These are phyloP conservation scores for Phalera bucephala DNA, from an alignment of 2,888 invertebrate species.

Conservation along the genomic window DNA sequence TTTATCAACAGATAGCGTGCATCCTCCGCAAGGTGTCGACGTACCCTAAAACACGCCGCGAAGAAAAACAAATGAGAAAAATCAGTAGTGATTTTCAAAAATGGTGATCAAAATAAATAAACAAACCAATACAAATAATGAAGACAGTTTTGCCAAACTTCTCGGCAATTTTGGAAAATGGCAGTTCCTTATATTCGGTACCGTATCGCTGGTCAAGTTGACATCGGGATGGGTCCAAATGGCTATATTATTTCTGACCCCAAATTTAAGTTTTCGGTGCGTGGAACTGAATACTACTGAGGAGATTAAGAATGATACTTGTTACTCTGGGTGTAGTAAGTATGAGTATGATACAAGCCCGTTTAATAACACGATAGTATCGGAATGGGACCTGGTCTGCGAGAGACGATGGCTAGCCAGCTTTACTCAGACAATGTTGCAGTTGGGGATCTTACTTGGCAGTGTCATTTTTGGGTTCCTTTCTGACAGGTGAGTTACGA, in stretches of 20 bases:
- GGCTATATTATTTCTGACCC: slow-evolving; percentile 88
- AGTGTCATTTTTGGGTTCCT: slow-evolving; percentile 88
- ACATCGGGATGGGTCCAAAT: slow-evolving; percentile 91
- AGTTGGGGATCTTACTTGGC: slow-evolving; percentile 88
- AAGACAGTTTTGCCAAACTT: slow-evolving; percentile 59
- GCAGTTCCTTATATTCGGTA: slow-evolving; percentile 86
- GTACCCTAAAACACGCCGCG: background rate
- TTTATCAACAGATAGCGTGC: background rate
- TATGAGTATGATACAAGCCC: slow-evolving; percentile 84
- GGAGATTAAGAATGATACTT: slow-evolving; percentile 55
- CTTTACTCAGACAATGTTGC: slow-evolving; percentile 88
- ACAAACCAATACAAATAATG: slow-evolving; percentile 42
- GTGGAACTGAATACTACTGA: slow-evolving; percentile 51
- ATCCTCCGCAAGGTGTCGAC: background rate
- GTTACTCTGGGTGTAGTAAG: slow-evolving; percentile 77
- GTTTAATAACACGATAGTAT: slow-evolving; percentile 87
- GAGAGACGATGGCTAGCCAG: slow-evolving; percentile 85
- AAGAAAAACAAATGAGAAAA: background rate
- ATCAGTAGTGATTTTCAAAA: slow-evolving; percentile 14
- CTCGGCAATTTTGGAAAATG: slow-evolving; percentile 84
- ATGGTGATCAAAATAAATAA: slow-evolving; percentile 51
- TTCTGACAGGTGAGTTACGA: slow-evolving; percentile 85
- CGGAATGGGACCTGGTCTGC: slow-evolving; percentile 90
- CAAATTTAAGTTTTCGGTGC: slow-evolving; percentile 82
- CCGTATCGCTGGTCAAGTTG: slow-evolving; percentile 87